phyloP scores from a whole-genome alignment of 2,113 vertebrate genomes.

The Amphiprion percula region DNA sequence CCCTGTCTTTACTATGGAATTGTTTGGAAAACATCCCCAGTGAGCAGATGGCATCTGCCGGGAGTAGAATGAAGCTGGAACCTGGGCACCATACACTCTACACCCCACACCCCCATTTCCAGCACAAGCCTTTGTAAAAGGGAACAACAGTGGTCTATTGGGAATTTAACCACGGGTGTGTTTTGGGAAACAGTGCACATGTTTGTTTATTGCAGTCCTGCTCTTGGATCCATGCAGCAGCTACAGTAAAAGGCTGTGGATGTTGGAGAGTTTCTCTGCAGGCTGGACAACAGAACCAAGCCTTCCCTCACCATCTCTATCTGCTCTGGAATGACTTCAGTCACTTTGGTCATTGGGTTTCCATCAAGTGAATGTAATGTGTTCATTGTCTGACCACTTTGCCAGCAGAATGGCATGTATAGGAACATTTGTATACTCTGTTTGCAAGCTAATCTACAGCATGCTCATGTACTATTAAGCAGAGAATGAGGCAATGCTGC shows the following conservation, averaged over 20 bases:
- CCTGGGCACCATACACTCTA: slow-evolving; percentile 55
- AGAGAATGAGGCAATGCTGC: slow-evolving; percentile 51
- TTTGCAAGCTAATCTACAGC: slow-evolving; percentile 15
- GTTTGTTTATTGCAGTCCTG: slow-evolving; percentile 66
- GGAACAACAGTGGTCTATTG: slow-evolving; percentile 62
- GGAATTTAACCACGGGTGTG: slow-evolving; percentile 68
- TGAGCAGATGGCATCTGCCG: slow-evolving; percentile 83
- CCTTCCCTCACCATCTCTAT: neutral
- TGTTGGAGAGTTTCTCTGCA: slow-evolving; percentile 42
- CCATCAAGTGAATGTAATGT: slow-evolving; percentile 45
- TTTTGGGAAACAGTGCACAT: slow-evolving; percentile 65
- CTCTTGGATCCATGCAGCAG: slow-evolving; percentile 56
- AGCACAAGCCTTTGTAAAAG: slow-evolving; percentile 63
- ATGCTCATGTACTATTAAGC: slow-evolving; percentile 60
- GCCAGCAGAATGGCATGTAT: slow-evolving; percentile 37
- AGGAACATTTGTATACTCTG: slow-evolving; percentile 25
- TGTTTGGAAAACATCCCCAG: slow-evolving; percentile 80
- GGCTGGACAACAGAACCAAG: slow-evolving; percentile 42
- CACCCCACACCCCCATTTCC: slow-evolving; percentile 58
- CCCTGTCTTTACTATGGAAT: slow-evolving; percentile 64
- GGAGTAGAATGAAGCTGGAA: slow-evolving; percentile 76
- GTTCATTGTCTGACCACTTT: slow-evolving; percentile 41
- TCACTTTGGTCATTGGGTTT: slow-evolving; percentile 65
- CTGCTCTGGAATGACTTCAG: slow-evolving; percentile 46
- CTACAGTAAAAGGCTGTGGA: slow-evolving; percentile 49